phyloP scores from a whole-genome alignment of 2,113 vertebrate genomes.

The human region DNA sequence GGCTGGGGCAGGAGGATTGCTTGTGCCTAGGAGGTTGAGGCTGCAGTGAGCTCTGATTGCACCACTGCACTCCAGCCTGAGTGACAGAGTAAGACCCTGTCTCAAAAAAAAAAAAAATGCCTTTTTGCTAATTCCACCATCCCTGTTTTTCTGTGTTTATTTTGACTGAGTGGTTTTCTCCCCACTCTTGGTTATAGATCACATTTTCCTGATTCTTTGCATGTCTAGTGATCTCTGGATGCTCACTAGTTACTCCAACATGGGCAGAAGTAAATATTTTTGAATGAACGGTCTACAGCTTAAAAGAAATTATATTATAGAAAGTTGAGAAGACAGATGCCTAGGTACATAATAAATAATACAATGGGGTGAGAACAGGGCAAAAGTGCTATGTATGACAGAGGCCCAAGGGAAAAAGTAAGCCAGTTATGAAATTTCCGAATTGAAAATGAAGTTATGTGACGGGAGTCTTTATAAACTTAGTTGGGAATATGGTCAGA shows the following conservation, averaged over 20 bases:
- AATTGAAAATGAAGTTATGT: not conserved
- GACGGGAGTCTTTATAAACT: not conserved
- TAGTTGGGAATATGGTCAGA: not conserved
- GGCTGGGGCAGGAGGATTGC: too few species aligned
- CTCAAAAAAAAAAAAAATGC: not conserved
- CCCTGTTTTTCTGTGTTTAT: not conserved
- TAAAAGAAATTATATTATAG: not conserved
- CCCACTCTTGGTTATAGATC: not conserved
- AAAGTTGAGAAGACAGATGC: not conserved
- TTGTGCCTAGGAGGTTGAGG: too few species aligned
- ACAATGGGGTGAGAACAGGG: not conserved
- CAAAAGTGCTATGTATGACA: not conserved
- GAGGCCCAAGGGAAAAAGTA: not conserved
- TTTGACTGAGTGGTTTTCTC: not conserved
- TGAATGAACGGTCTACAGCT: not conserved
- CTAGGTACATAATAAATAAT: not conserved
- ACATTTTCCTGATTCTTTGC: not conserved
- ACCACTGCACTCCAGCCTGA: too few species aligned
- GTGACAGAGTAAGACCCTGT: too few species aligned
- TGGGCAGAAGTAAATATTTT: conserved; percentile 28
- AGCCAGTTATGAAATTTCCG: conserved; percentile 6
- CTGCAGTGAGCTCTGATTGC: too few species aligned
- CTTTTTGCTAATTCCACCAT: not conserved
- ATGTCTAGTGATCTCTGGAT: conserved; percentile 9
- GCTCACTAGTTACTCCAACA: not conserved